Evolutionary conservation across 2,888 invertebrate species (phyloP).

Genomic region (Polymixis lichenea): DNA sequence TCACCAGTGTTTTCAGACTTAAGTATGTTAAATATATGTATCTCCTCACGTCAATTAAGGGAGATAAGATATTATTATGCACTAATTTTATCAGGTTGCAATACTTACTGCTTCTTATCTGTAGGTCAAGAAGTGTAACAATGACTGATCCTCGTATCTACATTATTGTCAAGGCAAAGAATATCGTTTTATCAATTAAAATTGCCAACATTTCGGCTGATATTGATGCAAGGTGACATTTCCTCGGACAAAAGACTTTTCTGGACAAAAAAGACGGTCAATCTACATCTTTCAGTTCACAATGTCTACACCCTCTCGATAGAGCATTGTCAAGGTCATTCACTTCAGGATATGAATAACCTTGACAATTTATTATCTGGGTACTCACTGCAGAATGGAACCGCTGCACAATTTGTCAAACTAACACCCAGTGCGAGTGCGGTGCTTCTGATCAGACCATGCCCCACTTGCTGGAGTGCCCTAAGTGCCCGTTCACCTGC

Average conservation of each 20-base stretch:
- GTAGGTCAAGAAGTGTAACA: constrained; percentile 70
- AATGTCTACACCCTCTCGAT: not conserved
- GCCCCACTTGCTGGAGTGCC: too few species aligned
- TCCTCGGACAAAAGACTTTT: not conserved
- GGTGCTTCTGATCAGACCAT: too few species aligned
- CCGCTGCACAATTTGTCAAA: too few species aligned
- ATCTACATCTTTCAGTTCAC: not conserved
- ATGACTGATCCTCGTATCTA: constrained; percentile 30
- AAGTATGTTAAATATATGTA: too few species aligned
- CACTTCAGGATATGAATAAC: not conserved
- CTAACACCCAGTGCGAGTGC: too few species aligned
- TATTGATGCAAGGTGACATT: constrained; percentile 28
- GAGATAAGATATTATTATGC: constrained; percentile 45
- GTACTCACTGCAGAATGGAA: not conserved
- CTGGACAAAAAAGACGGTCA: not conserved
- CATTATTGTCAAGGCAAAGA: constrained; percentile 20
- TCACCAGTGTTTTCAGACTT: too few species aligned
- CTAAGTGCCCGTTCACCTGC: too few species aligned
- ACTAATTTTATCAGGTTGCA: constrained; percentile 52
- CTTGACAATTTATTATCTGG: not conserved
- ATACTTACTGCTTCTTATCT: constrained; percentile 64
- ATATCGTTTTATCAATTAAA: constrained; percentile 18
- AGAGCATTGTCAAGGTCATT: not conserved
- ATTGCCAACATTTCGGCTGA: not conserved
- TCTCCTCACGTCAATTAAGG: constrained; percentile 25